Percentiles rank a stretch among this genome's conserved stretches.
Evolutionary conservation across 1,140 invertebrate species (phyloP).

Genomic region (Potamilus streckersoni): DNA sequence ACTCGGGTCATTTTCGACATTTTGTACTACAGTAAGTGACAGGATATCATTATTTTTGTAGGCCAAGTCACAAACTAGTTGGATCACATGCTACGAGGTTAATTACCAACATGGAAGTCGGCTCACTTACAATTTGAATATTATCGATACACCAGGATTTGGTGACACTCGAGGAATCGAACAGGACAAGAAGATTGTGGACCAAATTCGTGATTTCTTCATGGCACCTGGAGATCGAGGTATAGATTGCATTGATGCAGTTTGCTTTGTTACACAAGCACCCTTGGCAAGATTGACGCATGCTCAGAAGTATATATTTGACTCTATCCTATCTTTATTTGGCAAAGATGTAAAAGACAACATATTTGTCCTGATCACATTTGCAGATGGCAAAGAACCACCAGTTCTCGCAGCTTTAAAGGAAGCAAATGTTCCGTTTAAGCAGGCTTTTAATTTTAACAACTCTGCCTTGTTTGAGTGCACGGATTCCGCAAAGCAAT

Average conservation of each 20-base stretch:
- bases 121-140: conserved; percentile 13
- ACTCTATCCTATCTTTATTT: conserved; percentile 38
- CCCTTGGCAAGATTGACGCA: conserved; percentile 12
- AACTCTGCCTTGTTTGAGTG: conserved; percentile 12
- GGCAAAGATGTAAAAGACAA: conserved; percentile 41
- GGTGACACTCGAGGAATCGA: conserved; percentile 33
- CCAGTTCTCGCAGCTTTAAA: conserved; percentile 30
- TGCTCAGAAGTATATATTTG: conserved; percentile 33
- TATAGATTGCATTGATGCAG: conserved; percentile 35
- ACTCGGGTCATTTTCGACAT: too few relatives aligned
- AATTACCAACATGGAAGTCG: conserved; percentile 4
- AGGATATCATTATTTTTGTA: not conserved
- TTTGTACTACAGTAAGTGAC: too few relatives aligned
- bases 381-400: conserved; percentile 30
- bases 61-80: conserved; percentile 22
- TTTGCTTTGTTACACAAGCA: conserved; percentile 20
- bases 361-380: conserved; percentile 36
- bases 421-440: not conserved
- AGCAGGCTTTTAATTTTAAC: conserved; percentile 2
- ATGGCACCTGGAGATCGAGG: conserved; percentile 5
- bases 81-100: conserved; percentile 31
- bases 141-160: conserved; percentile 27
- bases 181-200: conserved; percentile 20
- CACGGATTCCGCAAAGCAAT: not conserved
- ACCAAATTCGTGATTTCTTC: conserved; percentile 31